Evolutionary conservation across 1,140 invertebrate species (phyloP).

Genomic region (Calephelis nemesis): DNA sequence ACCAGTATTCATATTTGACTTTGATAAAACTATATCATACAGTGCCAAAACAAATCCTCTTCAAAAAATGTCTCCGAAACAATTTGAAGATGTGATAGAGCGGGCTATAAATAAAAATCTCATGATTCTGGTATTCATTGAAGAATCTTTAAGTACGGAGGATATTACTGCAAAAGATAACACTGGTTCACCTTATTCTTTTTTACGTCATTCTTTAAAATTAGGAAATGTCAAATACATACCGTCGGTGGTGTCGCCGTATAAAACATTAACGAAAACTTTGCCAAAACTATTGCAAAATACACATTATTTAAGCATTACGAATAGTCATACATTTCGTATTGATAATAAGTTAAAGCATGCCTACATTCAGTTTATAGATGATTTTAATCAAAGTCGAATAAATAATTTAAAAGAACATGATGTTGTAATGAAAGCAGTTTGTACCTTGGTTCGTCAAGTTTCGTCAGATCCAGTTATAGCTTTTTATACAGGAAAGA

Average conservation of each 20-base stretch:
- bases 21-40: background rate
- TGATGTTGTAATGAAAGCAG: conserved; percentile 50
- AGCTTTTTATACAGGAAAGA: conserved; percentile 57
- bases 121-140: conserved; percentile 50
- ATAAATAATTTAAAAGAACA: conserved; percentile 41
- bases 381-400: conserved; percentile 40
- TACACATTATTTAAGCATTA: conserved; percentile 39
- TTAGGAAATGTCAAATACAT: conserved; percentile 45
- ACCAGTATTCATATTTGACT: conserved; percentile 8
- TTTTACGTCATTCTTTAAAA: conserved; percentile 38
- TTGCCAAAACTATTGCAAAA: conserved; percentile 41
- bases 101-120: conserved; percentile 35
- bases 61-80: background rate
- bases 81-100: background rate
- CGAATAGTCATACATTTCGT: conserved; percentile 36
- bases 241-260: conserved; percentile 47
- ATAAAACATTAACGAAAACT: conserved; percentile 37
- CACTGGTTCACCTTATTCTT: conserved; percentile 43
- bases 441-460: conserved; percentile 37
- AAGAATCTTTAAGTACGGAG: conserved; percentile 51
- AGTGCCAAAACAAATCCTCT: background rate
- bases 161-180: conserved; percentile 49
- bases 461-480: conserved; percentile 39
- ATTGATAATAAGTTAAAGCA: conserved; percentile 44
- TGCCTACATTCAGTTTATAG: conserved; percentile 56